Base-by-base conservation (phyloP, 2,113 vertebrate genomes). In the Pygathrix nemaeus region DNA sequence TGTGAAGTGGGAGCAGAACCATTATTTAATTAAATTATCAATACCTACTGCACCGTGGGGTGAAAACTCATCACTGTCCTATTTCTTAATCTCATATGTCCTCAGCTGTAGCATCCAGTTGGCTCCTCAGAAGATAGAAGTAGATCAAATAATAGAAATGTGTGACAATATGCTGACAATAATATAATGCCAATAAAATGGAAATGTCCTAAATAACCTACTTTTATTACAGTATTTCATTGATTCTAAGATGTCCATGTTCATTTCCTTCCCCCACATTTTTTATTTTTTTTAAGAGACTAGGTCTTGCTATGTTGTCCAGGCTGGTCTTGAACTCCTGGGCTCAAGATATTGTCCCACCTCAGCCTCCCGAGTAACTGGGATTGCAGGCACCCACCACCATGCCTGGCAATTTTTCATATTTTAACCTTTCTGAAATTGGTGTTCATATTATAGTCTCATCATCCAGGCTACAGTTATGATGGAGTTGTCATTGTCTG, bases 41-140 rank as follows among this genome's bases (percentile, higher is more conserved):
- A 40, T 75, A 43, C 13, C 55, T 43, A 38, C 23, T 35, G 79
- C 38, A 55, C 23, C 23, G 7, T 43, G 61, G n/a, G 32, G 20
- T 80, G 68, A 35, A 72, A 89, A 92, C 35, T 78, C 16, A 68
- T 82, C 48, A 87, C 75, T 92, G 4, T 70, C 45, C 43, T 88
- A 30, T 70, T 70, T 92, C 35, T 61, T 90, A 25, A 35, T 48
- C 30, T 86, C 50, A 2, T 59, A 35, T 95, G 93, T 93, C 32
- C 70, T 94, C 61, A 87, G 79, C 17, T 79, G 7, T 80, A 32
- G 76, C 79, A 12, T 80, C 61, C 35, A 72, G 4, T 8, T 45
- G 82, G 80, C 84, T 91, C 66, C 68, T 9, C 27, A 90, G 90
- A 94, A 92, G 43, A n/a, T 94, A 66, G 32, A 45, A 92, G 61